These are phyloP conservation scores for Harpegnathos saltator DNA, from an alignment of 1,140 invertebrate genomes.

Conservation along the genomic window DNA sequence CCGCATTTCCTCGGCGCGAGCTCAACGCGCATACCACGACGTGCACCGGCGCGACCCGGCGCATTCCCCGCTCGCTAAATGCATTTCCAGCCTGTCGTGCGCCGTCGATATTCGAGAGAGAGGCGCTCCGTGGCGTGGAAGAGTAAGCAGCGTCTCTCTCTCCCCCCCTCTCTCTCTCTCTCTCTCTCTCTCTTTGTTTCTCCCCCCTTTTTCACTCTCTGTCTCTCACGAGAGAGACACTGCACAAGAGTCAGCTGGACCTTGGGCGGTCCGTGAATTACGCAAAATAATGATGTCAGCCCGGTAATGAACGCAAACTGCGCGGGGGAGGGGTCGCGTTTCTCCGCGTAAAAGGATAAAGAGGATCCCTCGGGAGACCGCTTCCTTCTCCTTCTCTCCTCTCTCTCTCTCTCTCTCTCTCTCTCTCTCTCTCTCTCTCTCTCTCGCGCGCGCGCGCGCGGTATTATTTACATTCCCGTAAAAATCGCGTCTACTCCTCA, in stretches of 20 bases:
- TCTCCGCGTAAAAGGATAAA: slow-evolving; percentile 50
- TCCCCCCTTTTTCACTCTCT: too few relatives aligned
- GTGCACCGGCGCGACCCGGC: slow-evolving; percentile 55
- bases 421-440: not conserved
- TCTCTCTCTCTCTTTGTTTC: too few relatives aligned
- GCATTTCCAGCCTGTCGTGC: slow-evolving; percentile 54
- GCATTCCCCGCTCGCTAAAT: slow-evolving; percentile 67
- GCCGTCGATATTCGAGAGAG: slow-evolving; percentile 34
- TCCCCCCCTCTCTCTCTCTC: too few relatives aligned
- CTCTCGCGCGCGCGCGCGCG: slow-evolving; percentile 38
- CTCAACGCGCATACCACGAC: slow-evolving; percentile 43
- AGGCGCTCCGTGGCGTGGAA: not conserved
- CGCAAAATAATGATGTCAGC: slow-evolving; percentile 75
- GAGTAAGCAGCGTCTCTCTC: slow-evolving; percentile 16
- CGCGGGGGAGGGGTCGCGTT: slow-evolving; percentile 15
- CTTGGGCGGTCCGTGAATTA: slow-evolving; percentile 72
- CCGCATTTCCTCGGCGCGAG: slow-evolving; percentile 64
- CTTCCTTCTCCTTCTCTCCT: too few relatives aligned
- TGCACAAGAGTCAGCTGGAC: slow-evolving; percentile 38
- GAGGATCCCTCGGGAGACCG: not conserved
- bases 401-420: not conserved
- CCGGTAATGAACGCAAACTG: slow-evolving; percentile 74
- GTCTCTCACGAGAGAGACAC: too few relatives aligned
- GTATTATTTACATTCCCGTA: slow-evolving; percentile 64
- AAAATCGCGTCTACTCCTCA: slow-evolving; percentile 43